Evolutionary conservation across 2,113 vertebrate species (phyloP).

Genomic region (Tetraodon nigroviridis): DNA sequence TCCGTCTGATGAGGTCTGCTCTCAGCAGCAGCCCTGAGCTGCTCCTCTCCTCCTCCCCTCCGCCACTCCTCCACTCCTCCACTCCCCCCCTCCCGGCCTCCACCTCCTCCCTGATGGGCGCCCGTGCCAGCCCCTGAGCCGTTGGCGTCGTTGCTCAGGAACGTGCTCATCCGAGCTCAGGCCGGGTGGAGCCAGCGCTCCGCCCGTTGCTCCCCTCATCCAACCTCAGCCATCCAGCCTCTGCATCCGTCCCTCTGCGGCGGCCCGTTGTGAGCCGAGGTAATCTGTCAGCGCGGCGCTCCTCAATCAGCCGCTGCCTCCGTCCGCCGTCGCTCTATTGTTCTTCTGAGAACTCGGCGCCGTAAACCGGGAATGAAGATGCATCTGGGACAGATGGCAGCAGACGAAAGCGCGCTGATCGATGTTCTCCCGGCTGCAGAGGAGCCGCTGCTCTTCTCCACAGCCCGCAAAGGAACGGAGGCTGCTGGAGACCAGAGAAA

Average conservation of each 20-base stretch:
- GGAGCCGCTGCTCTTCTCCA: background rate
- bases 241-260: conserved; percentile 46
- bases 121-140: too few species aligned
- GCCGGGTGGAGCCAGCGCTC: too few species aligned
- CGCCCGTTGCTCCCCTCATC: conserved; percentile 42
- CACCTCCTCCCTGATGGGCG: too few species aligned
- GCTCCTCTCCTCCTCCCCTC: too few species aligned
- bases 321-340: conserved; percentile 24
- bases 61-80: conserved; percentile 7
- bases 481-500: too few species aligned
- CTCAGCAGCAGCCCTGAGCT: background rate
- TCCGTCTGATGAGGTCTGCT: too few species aligned
- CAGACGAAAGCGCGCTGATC: background rate
- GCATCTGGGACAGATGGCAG: background rate
- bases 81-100: conserved; percentile 22
- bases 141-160: too few species aligned
- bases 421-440: background rate
- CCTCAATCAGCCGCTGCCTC: conserved; percentile 10
- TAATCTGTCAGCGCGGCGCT: conserved; percentile 49
- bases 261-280: conserved; percentile 50
- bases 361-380: conserved; percentile 2
- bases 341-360: conserved; percentile 1
- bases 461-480: conserved; percentile 9
- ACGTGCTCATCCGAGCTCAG: too few species aligned
- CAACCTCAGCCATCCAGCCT: conserved; percentile 62